Percentiles rank a stretch among this genome's conserved stretches.
Conservation (phyloP, 2,888 invertebrate species). For the Schrankia costaestrigalis region DNA sequence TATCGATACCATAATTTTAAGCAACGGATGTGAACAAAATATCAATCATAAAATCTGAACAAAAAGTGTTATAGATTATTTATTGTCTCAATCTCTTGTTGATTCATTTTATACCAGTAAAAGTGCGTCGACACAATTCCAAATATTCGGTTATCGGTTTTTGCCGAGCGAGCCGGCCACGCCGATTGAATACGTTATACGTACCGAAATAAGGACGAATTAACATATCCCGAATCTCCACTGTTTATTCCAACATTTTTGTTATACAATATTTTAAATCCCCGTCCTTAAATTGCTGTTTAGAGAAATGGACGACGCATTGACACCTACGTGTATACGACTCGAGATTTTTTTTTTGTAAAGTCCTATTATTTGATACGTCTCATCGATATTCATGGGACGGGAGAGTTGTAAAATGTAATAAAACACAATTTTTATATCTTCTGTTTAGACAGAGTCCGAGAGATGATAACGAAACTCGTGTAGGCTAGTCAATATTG, state of each 20-base stretch:
- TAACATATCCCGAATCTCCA: constrained; percentile 65
- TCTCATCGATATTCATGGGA: constrained; percentile 70
- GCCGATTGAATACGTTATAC: constrained; percentile 59
- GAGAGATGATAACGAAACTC: constrained; percentile 78
- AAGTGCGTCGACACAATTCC: constrained; percentile 61
- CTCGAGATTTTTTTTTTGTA: constrained; percentile 44
- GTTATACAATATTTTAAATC: constrained; percentile 61
- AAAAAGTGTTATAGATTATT: constrained; percentile 2
- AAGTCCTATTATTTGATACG: constrained; percentile 60
- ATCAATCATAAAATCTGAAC: too few species aligned
- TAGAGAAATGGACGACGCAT: constrained; percentile 54
- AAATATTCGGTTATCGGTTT: constrained; percentile 66
- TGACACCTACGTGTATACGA: constrained; percentile 68
- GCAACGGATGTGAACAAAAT: too few species aligned
- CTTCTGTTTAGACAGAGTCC: constrained; percentile 75
- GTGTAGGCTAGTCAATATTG: constrained; percentile 63
- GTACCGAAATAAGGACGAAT: constrained; percentile 57
- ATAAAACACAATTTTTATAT: constrained; percentile 80
- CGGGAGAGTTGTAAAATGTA: constrained; percentile 67
- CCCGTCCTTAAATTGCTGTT: constrained; percentile 59
- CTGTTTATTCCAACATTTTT: constrained; percentile 57
- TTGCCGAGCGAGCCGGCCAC: constrained; percentile 51
- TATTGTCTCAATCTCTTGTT: constrained; percentile 46
- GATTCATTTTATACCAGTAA: constrained; percentile 63
- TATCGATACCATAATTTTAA: too few species aligned